Evolutionary conservation across 2,888 invertebrate species (phyloP).

Genomic region (Sinopyrophorus schimmeli): DNA sequence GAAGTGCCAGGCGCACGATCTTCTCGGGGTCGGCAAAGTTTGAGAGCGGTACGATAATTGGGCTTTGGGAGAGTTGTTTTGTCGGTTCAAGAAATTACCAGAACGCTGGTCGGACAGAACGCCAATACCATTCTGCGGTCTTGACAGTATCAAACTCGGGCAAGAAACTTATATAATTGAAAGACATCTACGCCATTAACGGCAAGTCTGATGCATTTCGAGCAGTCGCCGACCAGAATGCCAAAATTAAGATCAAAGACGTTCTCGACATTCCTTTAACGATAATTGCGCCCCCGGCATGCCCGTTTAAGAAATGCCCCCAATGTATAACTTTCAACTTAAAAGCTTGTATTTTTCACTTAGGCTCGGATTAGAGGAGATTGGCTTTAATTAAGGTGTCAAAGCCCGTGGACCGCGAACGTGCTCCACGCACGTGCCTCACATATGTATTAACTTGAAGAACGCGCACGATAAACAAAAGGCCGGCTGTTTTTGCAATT

Average conservation of each 20-base stretch:
- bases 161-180: conserved; percentile 12
- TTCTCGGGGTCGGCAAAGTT: conserved; percentile 5
- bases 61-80: conserved; percentile 10
- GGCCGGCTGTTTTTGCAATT: too few relatives aligned
- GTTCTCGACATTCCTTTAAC: too few relatives aligned
- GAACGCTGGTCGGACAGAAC: conserved; percentile 11
- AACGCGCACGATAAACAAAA: too few relatives aligned
- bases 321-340: too few relatives aligned
- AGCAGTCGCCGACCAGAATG: too few relatives aligned
- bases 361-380: conserved; percentile 20
- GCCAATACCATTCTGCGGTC: conserved; percentile 15
- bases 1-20: conserved; percentile 13
- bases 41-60: conserved; percentile 17
- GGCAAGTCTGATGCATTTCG: conserved; percentile 2
- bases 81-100: too few relatives aligned
- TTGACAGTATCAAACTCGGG: conserved; percentile 4
- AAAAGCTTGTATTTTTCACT: conserved; percentile 26
- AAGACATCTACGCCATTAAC: conserved; percentile 3
- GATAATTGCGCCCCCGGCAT: too few relatives aligned
- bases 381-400: conserved; percentile 29
- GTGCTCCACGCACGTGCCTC: conserved; percentile 22
- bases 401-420: conserved; percentile 21
- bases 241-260: too few relatives aligned
- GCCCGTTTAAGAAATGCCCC: too few relatives aligned
- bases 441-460: too few relatives aligned